Percentiles rank a stretch among this genome's conserved stretches.
Evolutionary conservation across 2,113 vertebrate species (phyloP).

Genomic region (Brachionichthys hirsutus): DNA sequence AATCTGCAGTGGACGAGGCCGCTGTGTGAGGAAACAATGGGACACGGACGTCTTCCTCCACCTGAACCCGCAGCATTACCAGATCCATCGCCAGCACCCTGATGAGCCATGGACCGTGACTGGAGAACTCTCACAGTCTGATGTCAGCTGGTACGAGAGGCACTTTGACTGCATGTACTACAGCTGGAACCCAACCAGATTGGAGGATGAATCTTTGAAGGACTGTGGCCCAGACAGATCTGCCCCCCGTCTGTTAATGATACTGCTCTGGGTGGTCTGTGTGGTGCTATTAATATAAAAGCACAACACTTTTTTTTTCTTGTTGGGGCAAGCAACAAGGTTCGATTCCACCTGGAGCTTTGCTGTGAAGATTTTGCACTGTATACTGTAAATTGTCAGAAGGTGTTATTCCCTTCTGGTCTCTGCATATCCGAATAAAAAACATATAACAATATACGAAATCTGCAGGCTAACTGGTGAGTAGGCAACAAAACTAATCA

Average conservation of each 20-base stretch:
- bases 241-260: neutral
- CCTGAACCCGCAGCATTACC: slow-evolving; percentile 72
- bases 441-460: no score
- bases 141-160: slow-evolving; percentile 68
- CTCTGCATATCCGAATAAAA: no score
- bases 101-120: slow-evolving; percentile 64
- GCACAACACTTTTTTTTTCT: no score
- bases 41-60: slow-evolving; percentile 81
- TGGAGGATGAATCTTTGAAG: rapidly evolving
- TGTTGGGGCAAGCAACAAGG: no score
- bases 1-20: slow-evolving; percentile 76
- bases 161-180: slow-evolving; percentile 82
- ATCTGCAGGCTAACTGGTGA: no score
- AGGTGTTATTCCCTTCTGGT: no score
- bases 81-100: slow-evolving; percentile 13
- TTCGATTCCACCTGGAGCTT: no score
- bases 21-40: slow-evolving; percentile 79
- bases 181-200: slow-evolving; percentile 55
- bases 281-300: neutral
- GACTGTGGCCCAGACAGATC: no score
- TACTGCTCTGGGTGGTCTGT: neutral
- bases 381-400: no score
- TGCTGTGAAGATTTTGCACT: no score
- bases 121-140: slow-evolving; percentile 70
- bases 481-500: no score